Evolutionary conservation across 2,113 vertebrate species (phyloP).

Genomic region (Tonatia bakeri): DNA sequence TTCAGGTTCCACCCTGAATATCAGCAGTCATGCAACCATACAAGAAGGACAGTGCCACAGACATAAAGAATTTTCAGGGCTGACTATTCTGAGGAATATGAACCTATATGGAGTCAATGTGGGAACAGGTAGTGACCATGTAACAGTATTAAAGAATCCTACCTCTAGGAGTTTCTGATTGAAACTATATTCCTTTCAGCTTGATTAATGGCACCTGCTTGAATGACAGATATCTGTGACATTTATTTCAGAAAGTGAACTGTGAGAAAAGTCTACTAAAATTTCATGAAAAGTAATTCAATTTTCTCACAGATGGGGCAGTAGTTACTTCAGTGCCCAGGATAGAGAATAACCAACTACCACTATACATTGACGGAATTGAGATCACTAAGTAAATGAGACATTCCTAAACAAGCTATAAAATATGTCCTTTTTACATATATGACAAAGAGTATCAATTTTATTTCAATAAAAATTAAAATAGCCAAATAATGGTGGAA

Average conservation of each 20-base stretch:
- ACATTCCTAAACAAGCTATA: not conserved
- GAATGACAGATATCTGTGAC: not conserved
- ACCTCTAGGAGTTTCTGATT: not conserved
- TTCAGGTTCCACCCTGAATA: not conserved
- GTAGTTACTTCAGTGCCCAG: not conserved
- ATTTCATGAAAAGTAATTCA: not conserved
- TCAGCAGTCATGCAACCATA: not conserved
- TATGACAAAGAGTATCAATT: not conserved
- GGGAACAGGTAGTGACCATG: not conserved
- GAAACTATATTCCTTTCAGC: not conserved
- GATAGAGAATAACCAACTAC: not conserved
- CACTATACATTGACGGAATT: not conserved
- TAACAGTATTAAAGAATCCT: not conserved
- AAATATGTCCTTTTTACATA: not conserved
- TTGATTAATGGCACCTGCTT: not conserved
- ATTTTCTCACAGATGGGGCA: not conserved
- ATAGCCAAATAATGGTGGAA: conserved; percentile 2
- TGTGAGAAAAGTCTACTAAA: not conserved
- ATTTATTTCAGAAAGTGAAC: conserved; percentile 24
- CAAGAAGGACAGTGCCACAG: not conserved
- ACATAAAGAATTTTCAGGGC: not conserved
- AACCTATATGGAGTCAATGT: not conserved
- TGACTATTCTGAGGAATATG: not conserved
- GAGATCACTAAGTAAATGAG: not conserved
- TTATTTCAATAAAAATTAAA: not conserved